Percentiles rank a stretch among this genome's conserved stretches.
These are phyloP conservation scores for Megalops atlanticus DNA, from an alignment of 2,113 vertebrate genomes.

Conservation along the genomic window DNA sequence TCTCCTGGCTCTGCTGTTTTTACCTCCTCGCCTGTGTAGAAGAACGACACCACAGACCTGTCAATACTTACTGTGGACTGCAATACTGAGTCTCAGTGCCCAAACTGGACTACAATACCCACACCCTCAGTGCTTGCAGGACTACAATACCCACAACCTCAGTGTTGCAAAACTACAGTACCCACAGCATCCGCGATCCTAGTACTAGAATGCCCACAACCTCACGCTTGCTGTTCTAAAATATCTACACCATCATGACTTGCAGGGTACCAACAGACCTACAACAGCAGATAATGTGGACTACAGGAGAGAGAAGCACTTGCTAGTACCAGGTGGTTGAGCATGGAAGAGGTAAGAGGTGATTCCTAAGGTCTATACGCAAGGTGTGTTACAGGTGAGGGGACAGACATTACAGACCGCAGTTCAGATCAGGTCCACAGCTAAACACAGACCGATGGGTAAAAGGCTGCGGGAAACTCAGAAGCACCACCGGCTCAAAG, in stretches of 20 bases:
- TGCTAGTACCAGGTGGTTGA: neutral
- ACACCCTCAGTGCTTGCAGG: neutral
- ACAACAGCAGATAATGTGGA: neutral
- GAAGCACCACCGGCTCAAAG: neutral
- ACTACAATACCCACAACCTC: neutral
- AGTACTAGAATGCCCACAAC: neutral
- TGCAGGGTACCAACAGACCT: neutral
- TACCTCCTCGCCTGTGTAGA: conserved; percentile 63
- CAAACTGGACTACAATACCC: neutral
- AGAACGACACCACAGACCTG: conserved; percentile 12
- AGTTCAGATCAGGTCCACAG: neutral
- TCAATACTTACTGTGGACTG: no score
- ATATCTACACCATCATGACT: neutral
- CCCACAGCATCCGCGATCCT: neutral
- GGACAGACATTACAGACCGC: neutral
- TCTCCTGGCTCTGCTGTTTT: conserved; percentile 64
- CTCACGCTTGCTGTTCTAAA: no score
- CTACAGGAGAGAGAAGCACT: neutral
- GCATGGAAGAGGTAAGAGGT: no score
- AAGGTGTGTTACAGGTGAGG: no score
- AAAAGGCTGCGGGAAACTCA: neutral
- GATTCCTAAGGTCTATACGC: no score
- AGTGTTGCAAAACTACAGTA: neutral
- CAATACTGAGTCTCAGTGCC: neutral
- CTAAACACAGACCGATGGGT: neutral